Conservation (phyloP, 2,797 vertebrate species). For the Calcarius lapponicus region DNA sequence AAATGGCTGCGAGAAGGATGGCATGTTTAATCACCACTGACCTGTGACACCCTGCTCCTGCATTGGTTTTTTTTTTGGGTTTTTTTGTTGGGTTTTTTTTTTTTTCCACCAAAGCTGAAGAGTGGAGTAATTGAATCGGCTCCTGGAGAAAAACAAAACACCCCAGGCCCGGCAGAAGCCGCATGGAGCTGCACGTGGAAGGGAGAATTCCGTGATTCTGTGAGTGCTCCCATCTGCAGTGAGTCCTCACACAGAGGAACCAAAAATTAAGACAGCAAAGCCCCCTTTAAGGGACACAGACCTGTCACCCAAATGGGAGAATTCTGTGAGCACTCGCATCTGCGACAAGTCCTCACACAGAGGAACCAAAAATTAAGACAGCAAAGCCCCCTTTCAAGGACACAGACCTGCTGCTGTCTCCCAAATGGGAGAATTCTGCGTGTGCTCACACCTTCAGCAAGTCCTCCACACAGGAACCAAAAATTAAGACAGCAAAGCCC, state of each 20-base stretch:
- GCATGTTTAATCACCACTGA: slow-evolving; percentile 67
- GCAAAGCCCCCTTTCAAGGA: slow-evolving; percentile 10
- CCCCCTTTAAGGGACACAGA: too few relatives aligned
- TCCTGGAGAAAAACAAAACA: not conserved
- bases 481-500: not conserved
- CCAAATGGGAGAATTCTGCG: slow-evolving; percentile 18
- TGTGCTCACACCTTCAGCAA: not conserved
- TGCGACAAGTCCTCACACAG: not conserved
- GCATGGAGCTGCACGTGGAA: not conserved
- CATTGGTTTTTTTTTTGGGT: not conserved
- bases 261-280: too few relatives aligned
- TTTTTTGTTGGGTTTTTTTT: not conserved
- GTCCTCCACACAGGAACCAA: not conserved
- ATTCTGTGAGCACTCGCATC: not conserved
- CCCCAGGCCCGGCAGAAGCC: slow-evolving; percentile 25
- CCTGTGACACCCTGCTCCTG: slow-evolving; percentile 38
- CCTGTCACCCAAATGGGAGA: not conserved
- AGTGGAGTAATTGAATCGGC: slow-evolving; percentile 51
- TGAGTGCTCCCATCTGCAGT: too few relatives aligned
- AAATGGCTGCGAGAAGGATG: slow-evolving; percentile 86
- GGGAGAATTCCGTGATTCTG: not conserved
- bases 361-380: slow-evolving; percentile 6
- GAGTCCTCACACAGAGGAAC: too few relatives aligned
- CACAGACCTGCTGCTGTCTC: not conserved
- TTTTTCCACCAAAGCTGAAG: not conserved